phyloP scores from a whole-genome alignment of 2,797 vertebrate genomes.

The Typhlichthys eigenmanni region DNA sequence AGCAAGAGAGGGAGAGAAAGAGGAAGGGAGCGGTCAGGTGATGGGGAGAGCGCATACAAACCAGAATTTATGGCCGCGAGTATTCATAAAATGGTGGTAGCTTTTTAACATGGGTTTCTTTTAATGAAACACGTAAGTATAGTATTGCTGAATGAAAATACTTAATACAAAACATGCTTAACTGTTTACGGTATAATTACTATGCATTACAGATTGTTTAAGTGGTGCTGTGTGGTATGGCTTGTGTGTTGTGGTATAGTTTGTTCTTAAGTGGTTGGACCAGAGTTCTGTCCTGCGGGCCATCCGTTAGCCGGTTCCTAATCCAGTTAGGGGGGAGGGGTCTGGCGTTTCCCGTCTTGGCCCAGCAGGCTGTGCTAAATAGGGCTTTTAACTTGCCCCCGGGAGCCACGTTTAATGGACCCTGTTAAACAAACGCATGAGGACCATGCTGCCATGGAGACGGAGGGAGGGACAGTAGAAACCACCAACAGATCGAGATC shows the following conservation, averaged over 20 bases:
- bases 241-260: slow-evolving; percentile 21
- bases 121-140: neutral
- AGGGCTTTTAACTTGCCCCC: slow-evolving; percentile 75
- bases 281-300: slow-evolving; percentile 76
- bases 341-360: slow-evolving; percentile 80
- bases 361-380: slow-evolving; percentile 75
- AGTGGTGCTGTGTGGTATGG: too few species aligned
- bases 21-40: slow-evolving; percentile 20
- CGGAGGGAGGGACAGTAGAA: slow-evolving; percentile 44
- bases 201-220: too few species aligned
- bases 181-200: too few species aligned
- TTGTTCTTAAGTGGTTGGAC: slow-evolving; percentile 67
- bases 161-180: too few species aligned
- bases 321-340: slow-evolving; percentile 76
- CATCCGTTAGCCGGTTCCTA: slow-evolving; percentile 79
- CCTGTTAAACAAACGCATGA: slow-evolving; percentile 71
- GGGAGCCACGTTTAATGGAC: slow-evolving; percentile 79
- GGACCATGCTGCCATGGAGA: slow-evolving; percentile 28
- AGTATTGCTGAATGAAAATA: neutral
- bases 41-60: slow-evolving; percentile 50
- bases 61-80: slow-evolving; percentile 52
- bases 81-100: slow-evolving; percentile 42
- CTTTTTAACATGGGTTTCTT: slow-evolving; percentile 23
- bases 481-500: slow-evolving; percentile 54
- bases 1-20: slow-evolving; percentile 12